A percentile compares a stretch with the other conserved stretches of the same genome.
These are phyloP conservation scores for Ammodytes dubius DNA, from an alignment of 2,113 vertebrate genomes.

Conservation along the genomic window DNA sequence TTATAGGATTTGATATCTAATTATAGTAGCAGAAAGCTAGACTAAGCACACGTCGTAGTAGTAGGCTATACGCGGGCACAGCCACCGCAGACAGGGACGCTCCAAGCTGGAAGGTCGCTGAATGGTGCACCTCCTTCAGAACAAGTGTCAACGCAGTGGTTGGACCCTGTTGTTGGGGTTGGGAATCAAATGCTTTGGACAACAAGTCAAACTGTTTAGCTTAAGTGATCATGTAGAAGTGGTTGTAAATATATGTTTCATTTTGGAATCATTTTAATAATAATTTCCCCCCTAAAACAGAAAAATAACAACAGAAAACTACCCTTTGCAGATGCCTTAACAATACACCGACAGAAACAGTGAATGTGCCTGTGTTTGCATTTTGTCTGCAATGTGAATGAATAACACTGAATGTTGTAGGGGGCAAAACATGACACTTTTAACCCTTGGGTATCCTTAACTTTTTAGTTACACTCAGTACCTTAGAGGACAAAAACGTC, in stretches of 20 bases:
- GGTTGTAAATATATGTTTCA: not conserved
- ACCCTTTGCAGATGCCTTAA: not conserved
- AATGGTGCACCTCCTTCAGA: not conserved
- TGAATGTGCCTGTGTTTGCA: not conserved
- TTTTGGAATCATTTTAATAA: not conserved
- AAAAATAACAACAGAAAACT: too few relatives aligned
- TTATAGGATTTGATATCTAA: slow-evolving; percentile 72
- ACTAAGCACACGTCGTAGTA: slow-evolving; percentile 36
- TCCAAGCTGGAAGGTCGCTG: slow-evolving; percentile 1
- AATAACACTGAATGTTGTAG: not conserved
- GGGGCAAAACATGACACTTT: not conserved
- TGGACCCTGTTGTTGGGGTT: not conserved
- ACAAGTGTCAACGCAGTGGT: slow-evolving; percentile 3
- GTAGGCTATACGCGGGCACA: slow-evolving; percentile 27
- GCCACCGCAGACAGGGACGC: slow-evolving; percentile 1
- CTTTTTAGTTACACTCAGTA: too few relatives aligned
- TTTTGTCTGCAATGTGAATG: not conserved
- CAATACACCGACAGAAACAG: not conserved
- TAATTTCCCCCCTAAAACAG: not conserved
- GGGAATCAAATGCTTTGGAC: not conserved
- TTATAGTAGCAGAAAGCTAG: slow-evolving; percentile 58
- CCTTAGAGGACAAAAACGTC: too few relatives aligned
- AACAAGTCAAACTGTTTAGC: not conserved
- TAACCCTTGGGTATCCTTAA: too few relatives aligned
- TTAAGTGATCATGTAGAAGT: not conserved